phyloP scores from a whole-genome alignment of 1,140 invertebrate genomes.

The Sycobia sp. region DNA sequence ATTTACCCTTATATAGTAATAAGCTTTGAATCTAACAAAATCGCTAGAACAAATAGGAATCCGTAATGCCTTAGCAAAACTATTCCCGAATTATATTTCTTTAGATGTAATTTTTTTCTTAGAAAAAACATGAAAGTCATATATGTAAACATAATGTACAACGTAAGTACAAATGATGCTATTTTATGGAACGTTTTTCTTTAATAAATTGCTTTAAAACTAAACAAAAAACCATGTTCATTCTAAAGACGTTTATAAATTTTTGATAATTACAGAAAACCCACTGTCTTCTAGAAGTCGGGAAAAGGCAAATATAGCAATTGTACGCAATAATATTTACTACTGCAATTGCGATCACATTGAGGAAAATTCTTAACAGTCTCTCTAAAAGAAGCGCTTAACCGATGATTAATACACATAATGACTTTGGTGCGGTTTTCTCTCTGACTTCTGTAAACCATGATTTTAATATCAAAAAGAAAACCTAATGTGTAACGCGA shows the following conservation, averaged over 20 bases:
- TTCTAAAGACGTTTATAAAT: slow-evolving; percentile 5
- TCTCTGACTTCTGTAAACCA: slow-evolving; percentile 10
- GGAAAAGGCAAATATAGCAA: neutral
- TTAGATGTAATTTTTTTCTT: slow-evolving; percentile 31
- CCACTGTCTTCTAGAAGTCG: neutral
- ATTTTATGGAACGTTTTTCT: neutral
- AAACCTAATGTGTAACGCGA: neutral
- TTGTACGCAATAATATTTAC: slow-evolving; percentile 2
- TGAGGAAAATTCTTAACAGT: neutral
- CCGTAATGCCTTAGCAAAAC: slow-evolving; percentile 42
- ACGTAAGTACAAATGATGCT: slow-evolving; percentile 1
- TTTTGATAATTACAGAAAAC: neutral
- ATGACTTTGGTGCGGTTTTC: neutral
- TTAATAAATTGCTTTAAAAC: slow-evolving; percentile 17
- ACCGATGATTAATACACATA: neutral
- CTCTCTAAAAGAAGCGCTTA: slow-evolving; percentile 5
- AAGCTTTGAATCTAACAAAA: slow-evolving; percentile 51
- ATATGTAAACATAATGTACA: slow-evolving; percentile 2
- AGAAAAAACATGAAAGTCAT: slow-evolving; percentile 39
- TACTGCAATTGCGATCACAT: neutral
- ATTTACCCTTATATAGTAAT: slow-evolving; percentile 31
- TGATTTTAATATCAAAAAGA: neutral
- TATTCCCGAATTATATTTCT: slow-evolving; percentile 27
- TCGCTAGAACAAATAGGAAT: slow-evolving; percentile 41
- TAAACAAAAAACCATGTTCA: neutral